These are phyloP conservation scores for Polyodon spathula DNA, from an alignment of 2,113 vertebrate species.

Conservation along the genomic window DNA sequence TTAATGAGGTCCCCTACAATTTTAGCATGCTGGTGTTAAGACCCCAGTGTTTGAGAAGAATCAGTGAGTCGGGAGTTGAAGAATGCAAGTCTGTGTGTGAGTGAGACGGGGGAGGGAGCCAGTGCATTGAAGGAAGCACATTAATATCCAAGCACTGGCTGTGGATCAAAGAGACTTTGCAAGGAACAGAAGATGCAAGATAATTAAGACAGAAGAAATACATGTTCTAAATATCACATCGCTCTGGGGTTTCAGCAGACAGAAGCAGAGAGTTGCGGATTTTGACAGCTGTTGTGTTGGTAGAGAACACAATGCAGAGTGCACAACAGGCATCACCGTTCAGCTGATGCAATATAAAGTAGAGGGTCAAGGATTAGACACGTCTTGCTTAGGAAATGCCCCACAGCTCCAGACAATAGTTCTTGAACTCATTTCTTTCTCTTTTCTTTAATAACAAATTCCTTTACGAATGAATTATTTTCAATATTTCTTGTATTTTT, in stretches of 20 bases:
- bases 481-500: no score
- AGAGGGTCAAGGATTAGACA: no score
- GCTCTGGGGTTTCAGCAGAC: not conserved
- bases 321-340: not conserved
- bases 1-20: no score
- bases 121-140: not conserved
- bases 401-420: no score
- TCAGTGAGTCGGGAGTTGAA: not conserved
- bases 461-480: no score
- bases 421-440: no score
- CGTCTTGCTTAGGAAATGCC: no score
- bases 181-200: not conserved
- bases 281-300: not conserved
- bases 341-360: not conserved
- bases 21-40: no score
- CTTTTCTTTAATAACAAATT: no score
- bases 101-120: not conserved
- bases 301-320: not conserved
- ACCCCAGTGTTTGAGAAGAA: not conserved
- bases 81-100: not conserved
- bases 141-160: slow-evolving; percentile 3
- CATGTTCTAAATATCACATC: not conserved
- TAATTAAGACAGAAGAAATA: not conserved
- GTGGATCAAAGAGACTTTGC: not conserved
- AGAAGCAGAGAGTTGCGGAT: not conserved